A percentile compares a stretch with the other conserved stretches of the same genome.
Evolutionary conservation across 2,888 invertebrate species (phyloP).

Genomic region (Tipula confusa): DNA sequence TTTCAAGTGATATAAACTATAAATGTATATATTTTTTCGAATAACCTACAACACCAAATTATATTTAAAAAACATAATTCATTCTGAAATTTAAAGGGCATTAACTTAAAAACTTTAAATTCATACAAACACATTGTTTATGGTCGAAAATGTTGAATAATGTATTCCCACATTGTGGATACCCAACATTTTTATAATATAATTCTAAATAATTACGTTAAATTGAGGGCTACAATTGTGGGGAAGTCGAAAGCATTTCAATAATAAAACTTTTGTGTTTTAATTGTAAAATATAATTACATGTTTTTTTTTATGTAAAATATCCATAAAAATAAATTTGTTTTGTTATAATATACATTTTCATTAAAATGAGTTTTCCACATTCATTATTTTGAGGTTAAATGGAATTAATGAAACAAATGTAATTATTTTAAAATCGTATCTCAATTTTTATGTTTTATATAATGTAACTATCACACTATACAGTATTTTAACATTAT

Average conservation of each 20-base stretch:
- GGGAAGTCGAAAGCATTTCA: background rate
- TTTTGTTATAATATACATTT: background rate
- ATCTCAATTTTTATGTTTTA: background rate
- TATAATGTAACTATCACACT: background rate
- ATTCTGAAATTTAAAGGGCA: too few relatives aligned
- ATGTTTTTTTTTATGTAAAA: background rate
- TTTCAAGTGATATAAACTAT: too few relatives aligned
- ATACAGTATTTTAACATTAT: too few relatives aligned
- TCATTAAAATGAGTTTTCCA: background rate
- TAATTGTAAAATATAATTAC: background rate
- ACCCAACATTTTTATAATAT: background rate
- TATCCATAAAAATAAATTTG: background rate
- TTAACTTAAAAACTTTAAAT: too few relatives aligned
- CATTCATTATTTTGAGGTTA: background rate
- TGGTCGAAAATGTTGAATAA: too few relatives aligned
- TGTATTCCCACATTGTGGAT: too few relatives aligned
- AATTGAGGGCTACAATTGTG: background rate
- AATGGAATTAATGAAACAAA: background rate
- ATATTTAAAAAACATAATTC: too few relatives aligned
- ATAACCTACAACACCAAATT: too few relatives aligned
- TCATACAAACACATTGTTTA: too few relatives aligned
- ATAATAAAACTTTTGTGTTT: background rate
- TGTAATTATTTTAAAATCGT: slow-evolving; percentile 3
- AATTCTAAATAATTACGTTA: background rate
- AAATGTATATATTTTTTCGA: too few relatives aligned